Evolutionary conservation across 2,888 invertebrate species (phyloP).

Genomic region (Neoscelio sp.): DNA sequence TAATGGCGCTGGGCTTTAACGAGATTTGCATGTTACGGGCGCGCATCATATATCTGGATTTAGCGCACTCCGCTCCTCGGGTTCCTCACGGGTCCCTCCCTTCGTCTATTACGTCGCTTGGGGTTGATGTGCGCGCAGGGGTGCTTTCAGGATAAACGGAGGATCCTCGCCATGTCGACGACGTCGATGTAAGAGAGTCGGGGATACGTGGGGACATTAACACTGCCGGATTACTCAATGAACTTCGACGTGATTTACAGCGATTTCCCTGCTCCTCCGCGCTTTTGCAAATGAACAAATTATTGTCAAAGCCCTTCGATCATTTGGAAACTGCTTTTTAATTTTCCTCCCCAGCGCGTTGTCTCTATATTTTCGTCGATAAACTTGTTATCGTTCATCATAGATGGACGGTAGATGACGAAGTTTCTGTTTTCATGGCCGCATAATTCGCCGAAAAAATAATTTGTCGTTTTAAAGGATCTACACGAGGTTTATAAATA

Average conservation of each 20-base stretch:
- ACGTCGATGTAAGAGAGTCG: constrained; percentile 71
- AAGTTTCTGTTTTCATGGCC: constrained; percentile 1
- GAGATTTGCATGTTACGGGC: constrained; percentile 83
- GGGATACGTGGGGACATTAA: constrained; percentile 79
- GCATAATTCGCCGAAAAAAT: constrained; percentile 33
- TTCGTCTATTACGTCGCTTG: constrained; percentile 71
- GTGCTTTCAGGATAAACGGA: constrained; percentile 77
- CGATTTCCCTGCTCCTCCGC: constrained; percentile 42
- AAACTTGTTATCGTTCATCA: constrained; percentile 9
- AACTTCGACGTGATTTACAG: constrained; percentile 81
- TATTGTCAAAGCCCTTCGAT: constrained; percentile 27
- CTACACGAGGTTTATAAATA: constrained; percentile 38
- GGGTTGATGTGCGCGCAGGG: constrained; percentile 72
- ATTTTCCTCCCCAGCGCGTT: background rate
- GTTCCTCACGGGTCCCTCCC: constrained; percentile 69
- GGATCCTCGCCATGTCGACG: constrained; percentile 72
- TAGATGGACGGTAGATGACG: constrained; percentile 27
- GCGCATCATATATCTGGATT: constrained; percentile 83
- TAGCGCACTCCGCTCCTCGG: constrained; percentile 76
- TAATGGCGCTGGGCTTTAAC: constrained; percentile 82
- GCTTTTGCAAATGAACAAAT: constrained; percentile 62
- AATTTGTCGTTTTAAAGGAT: constrained; percentile 51
- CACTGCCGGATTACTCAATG: constrained; percentile 81
- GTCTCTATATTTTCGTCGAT: constrained; percentile 3
- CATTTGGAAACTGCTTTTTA: background rate